Base-by-base conservation (phyloP, 2,113 vertebrate genomes). In the Orycteropus afer region DNA sequence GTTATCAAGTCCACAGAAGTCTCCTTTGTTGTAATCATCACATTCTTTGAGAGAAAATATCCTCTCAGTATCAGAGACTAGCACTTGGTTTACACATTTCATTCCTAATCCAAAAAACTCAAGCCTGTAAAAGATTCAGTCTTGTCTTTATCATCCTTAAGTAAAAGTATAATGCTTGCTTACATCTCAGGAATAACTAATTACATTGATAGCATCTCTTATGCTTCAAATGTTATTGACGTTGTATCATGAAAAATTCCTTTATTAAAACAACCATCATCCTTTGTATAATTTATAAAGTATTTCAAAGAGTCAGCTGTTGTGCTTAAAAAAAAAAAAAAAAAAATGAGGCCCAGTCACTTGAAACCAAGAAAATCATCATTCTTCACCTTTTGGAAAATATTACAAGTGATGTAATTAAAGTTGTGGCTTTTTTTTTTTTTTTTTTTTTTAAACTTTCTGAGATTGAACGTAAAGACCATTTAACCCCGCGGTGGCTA, bases 151-250 rank as follows among this genome's bases (percentile, higher is more conserved):
- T 63, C n/a, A 83, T 37, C 15, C 51, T 82, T 82, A 51, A 83
- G 4, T 78, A 78, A 93, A 90, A 90, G 47, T 81, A 73, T 40
- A 84, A 78, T 57, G 42, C 9, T 86, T 78, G 22, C 53, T 86
- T 73, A 77, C 51, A 2, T 45, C 22, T 71, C 82, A 83, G 37
- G 71, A 90, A 71, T 90, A 93, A 61, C 45, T 67, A 74, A 49
- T 18, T n/a, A 74, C 14, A 74, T 1, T 45, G 49, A 74, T 29
- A 71, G 59, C 42, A 83, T 51, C 61, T 86, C 65, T 84, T n/a
- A 89, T 12, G 34, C 37, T 89, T 92, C 74, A 86, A 93, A 92
- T 86, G 73, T 81, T 73, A 92, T 27, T 87, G 67, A 84, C 95
- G 78, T 9, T 86, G 15, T 18, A 27, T 13, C 27, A 1, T n/a